Conservation (phyloP, 2,113 vertebrate genomes). For the Neolamprologus fasciatus region DNA sequence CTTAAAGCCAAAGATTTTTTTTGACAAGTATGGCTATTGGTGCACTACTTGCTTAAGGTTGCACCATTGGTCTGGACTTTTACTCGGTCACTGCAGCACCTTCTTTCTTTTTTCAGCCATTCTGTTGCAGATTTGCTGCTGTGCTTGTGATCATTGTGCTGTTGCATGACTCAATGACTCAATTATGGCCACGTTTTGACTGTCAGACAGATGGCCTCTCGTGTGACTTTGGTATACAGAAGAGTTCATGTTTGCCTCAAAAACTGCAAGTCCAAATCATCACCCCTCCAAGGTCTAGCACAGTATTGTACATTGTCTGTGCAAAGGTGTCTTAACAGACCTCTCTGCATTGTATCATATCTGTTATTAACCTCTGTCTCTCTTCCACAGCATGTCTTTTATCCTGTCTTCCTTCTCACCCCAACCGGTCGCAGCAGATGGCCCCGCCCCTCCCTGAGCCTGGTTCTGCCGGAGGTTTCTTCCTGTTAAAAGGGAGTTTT, state of each 20-base stretch:
- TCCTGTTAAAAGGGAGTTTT: too few relatives aligned
- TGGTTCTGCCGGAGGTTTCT: too few relatives aligned
- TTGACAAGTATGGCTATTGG: not conserved
- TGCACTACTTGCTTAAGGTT: not conserved
- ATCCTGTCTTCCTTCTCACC: too few relatives aligned
- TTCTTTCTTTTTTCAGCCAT: not conserved
- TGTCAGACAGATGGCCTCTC: not conserved
- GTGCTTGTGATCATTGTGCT: not conserved
- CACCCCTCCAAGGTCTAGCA: not conserved
- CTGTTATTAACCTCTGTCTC: accelerated
- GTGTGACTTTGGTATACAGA: not conserved
- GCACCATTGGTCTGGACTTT: not conserved
- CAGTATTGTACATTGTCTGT: not conserved
- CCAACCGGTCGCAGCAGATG: too few relatives aligned
- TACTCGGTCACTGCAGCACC: not conserved
- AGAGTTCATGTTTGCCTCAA: not conserved
- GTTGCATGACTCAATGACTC: not conserved
- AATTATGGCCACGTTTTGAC: not conserved
- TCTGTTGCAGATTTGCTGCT: not conserved
- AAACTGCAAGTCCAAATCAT: not conserved
- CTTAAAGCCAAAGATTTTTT: not conserved
- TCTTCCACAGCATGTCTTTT: too few relatives aligned
- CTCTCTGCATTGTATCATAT: too few relatives aligned
- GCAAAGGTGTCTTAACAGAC: accelerated
- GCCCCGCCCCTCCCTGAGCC: too few relatives aligned